Evolutionary conservation across 2,113 vertebrate genomes (phyloP), one percentile per base, ranked within the genome.

Genomic region (Eurystomus gularis): DNA sequence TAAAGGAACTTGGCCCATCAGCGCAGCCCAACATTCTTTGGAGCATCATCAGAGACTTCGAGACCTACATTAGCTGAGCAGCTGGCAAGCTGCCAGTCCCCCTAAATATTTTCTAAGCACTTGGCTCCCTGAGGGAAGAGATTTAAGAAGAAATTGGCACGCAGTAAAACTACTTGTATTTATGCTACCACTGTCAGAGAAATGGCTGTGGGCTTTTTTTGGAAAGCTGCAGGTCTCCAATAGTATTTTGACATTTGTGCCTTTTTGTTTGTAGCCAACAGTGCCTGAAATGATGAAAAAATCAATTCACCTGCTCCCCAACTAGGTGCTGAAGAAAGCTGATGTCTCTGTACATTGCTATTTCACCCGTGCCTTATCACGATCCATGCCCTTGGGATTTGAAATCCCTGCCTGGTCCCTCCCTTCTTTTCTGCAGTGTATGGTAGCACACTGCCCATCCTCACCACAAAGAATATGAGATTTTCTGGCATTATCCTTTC

Each of bases 51-150:
- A 91, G 80, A 90, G 76, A 76, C 37, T 84, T 40, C 0, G 0
- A 88, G 86, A 92, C 61, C 69, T 79, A 49, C 73, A 75, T 93
- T 78, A 93, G 90, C 91, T 46, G 48, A 65, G 66, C 72, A 85
- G 72, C 20, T 1, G 1, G 83, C 80, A 93, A 76, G 37, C 26
- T 93, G 86, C 86, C 92, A 92, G 92, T 49, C 19, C 15, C 17
- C 31, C 57, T 89, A 88, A 92, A 79, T 86, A 94, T 96, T 71
- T 94, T 42, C 80, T 90, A 94, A 96, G 68, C 69, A 40, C 57
- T 95, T 2, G 0, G 42, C 44, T 93, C 80, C 92, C 88, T 23
- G 57, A 76, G 80, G 94, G 70, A 79, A 95, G 81, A 91, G 88
- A 86, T 84, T 92, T 86, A 90, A 65, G 82, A 82, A 70, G 68